Evolutionary conservation across 2,888 invertebrate genomes (phyloP).

Genomic region (Calliscelio sp.): DNA sequence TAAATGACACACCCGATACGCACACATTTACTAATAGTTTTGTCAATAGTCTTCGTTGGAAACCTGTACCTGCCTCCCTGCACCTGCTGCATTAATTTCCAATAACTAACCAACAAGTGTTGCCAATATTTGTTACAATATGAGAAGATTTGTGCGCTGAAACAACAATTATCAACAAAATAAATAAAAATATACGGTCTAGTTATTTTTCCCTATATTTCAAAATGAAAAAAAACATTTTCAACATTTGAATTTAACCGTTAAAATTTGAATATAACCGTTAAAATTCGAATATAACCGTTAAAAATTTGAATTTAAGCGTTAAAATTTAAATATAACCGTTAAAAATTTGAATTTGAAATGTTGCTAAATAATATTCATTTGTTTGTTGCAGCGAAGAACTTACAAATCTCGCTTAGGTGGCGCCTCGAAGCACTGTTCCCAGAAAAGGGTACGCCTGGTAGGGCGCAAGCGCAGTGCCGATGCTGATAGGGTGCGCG

Average conservation of each 20-base stretch:
- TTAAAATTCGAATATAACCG: too few species aligned
- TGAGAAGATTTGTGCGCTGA: constrained; percentile 17
- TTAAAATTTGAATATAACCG: too few species aligned
- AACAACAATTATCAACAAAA: too few species aligned
- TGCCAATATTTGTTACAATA: constrained; percentile 39
- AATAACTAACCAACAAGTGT: constrained; percentile 41
- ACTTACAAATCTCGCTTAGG: constrained; percentile 77
- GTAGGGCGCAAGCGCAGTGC: constrained; percentile 90
- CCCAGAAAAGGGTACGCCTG: constrained; percentile 93
- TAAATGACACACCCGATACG: not conserved
- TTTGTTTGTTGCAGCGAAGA: too few species aligned
- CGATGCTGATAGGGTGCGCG: constrained; percentile 92
- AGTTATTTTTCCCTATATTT: too few species aligned
- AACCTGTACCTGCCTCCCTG: constrained; percentile 43
- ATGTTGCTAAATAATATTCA: too few species aligned
- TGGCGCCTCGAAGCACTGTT: constrained; percentile 92
- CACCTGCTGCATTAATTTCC: constrained; percentile 28
- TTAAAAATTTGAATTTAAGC: too few species aligned
- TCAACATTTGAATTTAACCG: too few species aligned
- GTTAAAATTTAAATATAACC: too few species aligned
- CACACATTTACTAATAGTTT: constrained; percentile 14
- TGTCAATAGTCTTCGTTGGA: constrained; percentile 35
- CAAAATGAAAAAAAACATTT: too few species aligned
- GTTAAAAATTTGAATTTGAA: too few species aligned
- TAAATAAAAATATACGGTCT: too few species aligned